Evolutionary conservation across 2,888 invertebrate species (phyloP), one percentile per base, ranked within the genome.

Genomic region (Adineta ricciae): DNA sequence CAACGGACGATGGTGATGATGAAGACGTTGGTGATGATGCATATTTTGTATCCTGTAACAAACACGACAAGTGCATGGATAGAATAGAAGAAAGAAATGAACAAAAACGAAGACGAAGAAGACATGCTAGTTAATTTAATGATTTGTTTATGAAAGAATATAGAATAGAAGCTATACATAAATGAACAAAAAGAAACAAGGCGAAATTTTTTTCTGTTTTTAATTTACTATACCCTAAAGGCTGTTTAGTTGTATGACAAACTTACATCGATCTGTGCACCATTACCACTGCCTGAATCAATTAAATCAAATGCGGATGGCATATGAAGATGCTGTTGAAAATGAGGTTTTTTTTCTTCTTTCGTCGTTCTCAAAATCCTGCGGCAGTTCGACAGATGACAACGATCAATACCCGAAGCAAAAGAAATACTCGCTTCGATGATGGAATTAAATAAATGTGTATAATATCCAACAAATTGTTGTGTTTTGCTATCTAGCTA

Each of bases 221-320:
- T 32, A n/a, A 64, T 19, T 32, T 64, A 19, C 32, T 64, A 3
- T 2, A 32, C 32, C 56, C 78, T n/a, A 78, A 78, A 41, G 78
- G 41, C 78, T 41, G 7, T 41, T 78, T 41, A 24, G 24, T 38
- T 36, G 24, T 41, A 41, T 41, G 24, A 78, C 24, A 41, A 41
- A 78, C 78, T 78, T 78, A 78, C 78, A 41, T 78, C 78, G 41
- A 41, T 41, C 41, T 78, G 78, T 41, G 32, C 32, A 36, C 64
- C 64, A 64, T 32, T 64, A 8, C 41, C 38, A 41, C 78, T n/a
- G 78, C 78, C 78, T 41, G 78, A 78, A 78, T 78, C 78, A 78
- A 78, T 78, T 78, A 78, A 24, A 78, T 78, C 78, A 78, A 78
- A 78, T 78, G 78, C 78, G n/a, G 78, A 78, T 78, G 78, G 78